These are phyloP conservation scores for Elaphurus davidianus DNA, from an alignment of 2,113 vertebrate species.

Conservation along the genomic window DNA sequence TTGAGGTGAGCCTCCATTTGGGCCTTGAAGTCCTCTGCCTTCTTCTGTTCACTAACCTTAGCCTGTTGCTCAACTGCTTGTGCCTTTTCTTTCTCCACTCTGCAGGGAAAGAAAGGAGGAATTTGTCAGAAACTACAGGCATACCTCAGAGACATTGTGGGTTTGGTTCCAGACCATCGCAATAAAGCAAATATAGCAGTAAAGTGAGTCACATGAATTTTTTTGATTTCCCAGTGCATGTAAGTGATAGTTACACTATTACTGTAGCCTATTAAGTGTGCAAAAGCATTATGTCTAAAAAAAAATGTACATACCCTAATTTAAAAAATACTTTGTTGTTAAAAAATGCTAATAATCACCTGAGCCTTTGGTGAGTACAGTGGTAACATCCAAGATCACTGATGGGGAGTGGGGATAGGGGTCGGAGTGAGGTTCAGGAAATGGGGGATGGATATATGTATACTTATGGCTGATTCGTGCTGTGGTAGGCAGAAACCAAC, in stretches of 20 bases:
- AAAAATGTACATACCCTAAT: neutral
- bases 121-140: constrained; percentile 16
- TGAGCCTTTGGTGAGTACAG: neutral
- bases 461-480: neutral
- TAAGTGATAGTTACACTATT: neutral
- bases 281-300: neutral
- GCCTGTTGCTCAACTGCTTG: constrained; percentile 92
- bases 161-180: neutral
- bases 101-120: constrained; percentile 70
- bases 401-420: neutral
- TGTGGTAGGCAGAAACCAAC: neutral
- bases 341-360: neutral
- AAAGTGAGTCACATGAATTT: neutral
- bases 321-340: neutral
- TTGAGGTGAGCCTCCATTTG: constrained; percentile 91
- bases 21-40: constrained; percentile 88
- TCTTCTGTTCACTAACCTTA: constrained; percentile 92
- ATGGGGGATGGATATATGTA: neutral
- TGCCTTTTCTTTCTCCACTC: constrained; percentile 97
- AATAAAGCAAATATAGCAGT: neutral
- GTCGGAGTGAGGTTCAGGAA: neutral
- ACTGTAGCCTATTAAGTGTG: neutral
- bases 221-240: neutral
- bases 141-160: neutral
- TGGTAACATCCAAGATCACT: neutral